Conservation (phyloP, 2,113 vertebrate species). For the Gallinago jamesoni region DNA sequence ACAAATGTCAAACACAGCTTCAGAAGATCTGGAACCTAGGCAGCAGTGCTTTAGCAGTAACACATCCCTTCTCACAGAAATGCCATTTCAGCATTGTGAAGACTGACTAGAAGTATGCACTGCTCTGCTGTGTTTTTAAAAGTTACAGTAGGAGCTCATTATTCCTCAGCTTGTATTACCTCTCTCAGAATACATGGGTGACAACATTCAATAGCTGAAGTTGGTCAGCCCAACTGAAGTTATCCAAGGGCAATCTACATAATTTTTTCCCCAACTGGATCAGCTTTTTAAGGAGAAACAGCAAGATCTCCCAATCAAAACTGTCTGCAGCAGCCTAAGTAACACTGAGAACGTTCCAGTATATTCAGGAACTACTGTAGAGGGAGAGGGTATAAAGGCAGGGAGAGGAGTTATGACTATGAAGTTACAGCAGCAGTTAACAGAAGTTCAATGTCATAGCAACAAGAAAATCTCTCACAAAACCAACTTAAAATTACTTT, state of each 20-base stretch:
- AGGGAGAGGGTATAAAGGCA: not conserved
- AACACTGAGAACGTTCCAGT: not conserved
- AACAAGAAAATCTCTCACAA: constrained; percentile 51
- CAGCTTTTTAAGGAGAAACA: not conserved
- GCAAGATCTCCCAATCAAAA: not conserved
- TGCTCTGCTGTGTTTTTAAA: not conserved
- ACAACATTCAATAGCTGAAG: not conserved
- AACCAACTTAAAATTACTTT: constrained; percentile 76
- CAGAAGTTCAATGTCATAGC: not conserved
- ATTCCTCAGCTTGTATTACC: not conserved
- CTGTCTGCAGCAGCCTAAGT: not conserved
- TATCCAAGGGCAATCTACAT: not conserved
- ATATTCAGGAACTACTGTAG: not conserved
- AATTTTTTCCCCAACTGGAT: not conserved
- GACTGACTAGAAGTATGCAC: too few relatives aligned
- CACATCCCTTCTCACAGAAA: not conserved
- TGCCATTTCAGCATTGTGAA: rapidly evolving
- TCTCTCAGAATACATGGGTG: not conserved
- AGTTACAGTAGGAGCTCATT: not conserved
- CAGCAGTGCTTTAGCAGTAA: not conserved
- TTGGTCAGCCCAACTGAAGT: rapidly evolving
- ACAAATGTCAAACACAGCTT: rapidly evolving
- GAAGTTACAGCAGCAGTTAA: not conserved
- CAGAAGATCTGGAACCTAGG: not conserved
- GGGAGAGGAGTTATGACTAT: not conserved